Base-by-base conservation (phyloP, 2,113 vertebrate species). In the Lasiurus cinereus region DNA sequence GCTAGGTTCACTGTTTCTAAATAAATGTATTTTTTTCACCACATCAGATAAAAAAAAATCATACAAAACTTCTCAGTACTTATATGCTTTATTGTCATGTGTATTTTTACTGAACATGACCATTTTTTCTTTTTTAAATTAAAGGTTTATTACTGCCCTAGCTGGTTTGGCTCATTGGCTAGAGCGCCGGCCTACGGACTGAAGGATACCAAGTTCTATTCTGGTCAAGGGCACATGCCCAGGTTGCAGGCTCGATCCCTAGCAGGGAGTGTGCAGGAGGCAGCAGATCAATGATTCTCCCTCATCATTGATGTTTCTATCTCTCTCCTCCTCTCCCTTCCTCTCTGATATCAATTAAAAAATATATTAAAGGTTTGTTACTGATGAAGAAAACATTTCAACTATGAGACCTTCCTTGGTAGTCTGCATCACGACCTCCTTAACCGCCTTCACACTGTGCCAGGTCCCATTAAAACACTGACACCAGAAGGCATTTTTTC, bases 331-430 rank as follows among this genome's bases (percentile, higher is more conserved):
- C 59, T 5, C 39, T 62, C 59, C 59, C 9, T 59, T 59, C 8
- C 56, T 62, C 59, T 62, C 59, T 27, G 54, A 56, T 21, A 56
- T 56, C 18, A 56, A 56, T 56, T 56, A 2, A 19, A 56, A 56
- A 56, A 56, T 62, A 27, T 62, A 27, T 27, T 27, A 83, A 74
- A 83, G 16, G 21, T 78, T 88, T 91, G 62, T 67, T 80, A 48
- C 50, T 94, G 29, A 83, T 84, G 56, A 91, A 78, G 80, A 87
- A 87, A 96, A 85, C 54, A 69, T 69, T 76, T 90, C 43, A 67
- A 18, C 90, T 56, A 78, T 84, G 66, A 85, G 46, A 29, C 43
- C 46, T 95, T 84, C 79, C n/a, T 80, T 69, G 43, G 59, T 22
- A 69, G 8, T 11, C 0, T 87, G 36, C 11, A 18, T 62, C 59